A percentile compares a stretch with the other conserved stretches of the same genome.
These are phyloP conservation scores for Nomada hirtipes DNA, from an alignment of 2,888 invertebrate species.

Conservation along the genomic window DNA sequence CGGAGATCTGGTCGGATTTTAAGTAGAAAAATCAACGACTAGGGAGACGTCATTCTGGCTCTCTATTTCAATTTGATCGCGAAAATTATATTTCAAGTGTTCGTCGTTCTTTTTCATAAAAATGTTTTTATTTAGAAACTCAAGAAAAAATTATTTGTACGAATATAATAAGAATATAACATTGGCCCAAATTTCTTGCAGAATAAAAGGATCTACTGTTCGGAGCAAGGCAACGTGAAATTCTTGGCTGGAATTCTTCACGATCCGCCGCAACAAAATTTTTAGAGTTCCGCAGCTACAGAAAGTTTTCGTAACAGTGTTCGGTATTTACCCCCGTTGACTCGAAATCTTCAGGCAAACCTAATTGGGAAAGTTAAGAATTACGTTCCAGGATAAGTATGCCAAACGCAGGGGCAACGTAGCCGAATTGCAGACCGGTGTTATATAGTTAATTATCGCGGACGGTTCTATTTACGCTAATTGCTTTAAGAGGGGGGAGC, in stretches of 20 bases:
- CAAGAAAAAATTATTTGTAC: too few relatives aligned
- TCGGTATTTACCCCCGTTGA: background rate
- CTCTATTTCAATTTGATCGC: background rate
- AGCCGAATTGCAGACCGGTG: constrained; percentile 16
- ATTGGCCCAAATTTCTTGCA: background rate
- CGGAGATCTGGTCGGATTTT: background rate
- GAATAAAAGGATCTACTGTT: background rate
- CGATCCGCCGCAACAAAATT: background rate
- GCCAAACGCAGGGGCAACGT: constrained; percentile 21
- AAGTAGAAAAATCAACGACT: background rate
- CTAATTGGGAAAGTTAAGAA: constrained; percentile 36
- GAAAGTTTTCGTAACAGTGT: background rate
- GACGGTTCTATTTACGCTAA: constrained; percentile 71
- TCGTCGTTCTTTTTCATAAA: too few relatives aligned
- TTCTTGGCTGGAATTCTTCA: background rate
- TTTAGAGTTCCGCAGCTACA: too few relatives aligned
- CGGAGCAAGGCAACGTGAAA: background rate
- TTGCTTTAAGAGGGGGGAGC: constrained; percentile 63
- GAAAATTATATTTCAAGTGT: background rate
- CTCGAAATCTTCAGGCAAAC: constrained; percentile 16
- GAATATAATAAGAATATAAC: background rate
- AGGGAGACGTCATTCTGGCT: background rate
- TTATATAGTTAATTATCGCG: constrained; percentile 61
- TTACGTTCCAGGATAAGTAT: constrained; percentile 22
- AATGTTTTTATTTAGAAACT: too few relatives aligned